Evolutionary conservation across 2,888 invertebrate genomes (phyloP), one percentile per base, ranked within the genome.

Genomic region (Hoplodrina ambigua): DNA sequence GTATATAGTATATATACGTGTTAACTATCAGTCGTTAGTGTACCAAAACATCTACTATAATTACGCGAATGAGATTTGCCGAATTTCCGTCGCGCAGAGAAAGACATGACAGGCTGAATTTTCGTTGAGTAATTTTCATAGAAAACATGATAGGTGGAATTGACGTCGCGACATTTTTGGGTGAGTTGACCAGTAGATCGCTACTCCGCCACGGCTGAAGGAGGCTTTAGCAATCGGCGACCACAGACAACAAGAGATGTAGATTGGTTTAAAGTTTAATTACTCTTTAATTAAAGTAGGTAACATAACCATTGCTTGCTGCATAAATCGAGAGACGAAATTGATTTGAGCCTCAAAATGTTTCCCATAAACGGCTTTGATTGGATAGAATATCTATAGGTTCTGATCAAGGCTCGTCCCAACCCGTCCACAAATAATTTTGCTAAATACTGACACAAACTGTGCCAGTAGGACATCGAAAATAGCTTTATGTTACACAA

Each of bases 321-420:
- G 54, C 46, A 44, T 25, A 71, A 56, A 67, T 57, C 19, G 11
- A 53, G 46, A 33, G n/a, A 11, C 55, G 5, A 63, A 74, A 75
- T 64, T 64, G 37, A 50, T 25, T 52, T 8, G 13, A 25, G 19
- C 30, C 11, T 61, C 68, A 53, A 68, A 72, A 74, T 79, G 63
- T 81, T 62, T 30, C 8, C 62, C 62, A 61, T 81, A 78, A 75
- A 81, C 66, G 72, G 75, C 74, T 81, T 74, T 85, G 81, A 81
- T 75, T 82, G 82, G 83, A 86, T 84, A 85, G 73, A 72, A 76
- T 88, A 87, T 75, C 71, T 65, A 54, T 87, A 78, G 72, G 79
- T 77, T 70, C 67, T 83, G 75, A 86, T 82, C 84, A 77, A 75
- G 81, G 6, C 86, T 85, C 85, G 73, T 86, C 52, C 70, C 71